Conservation (phyloP, 2,888 invertebrate species). For the Pandemis cinnamomeana region DNA sequence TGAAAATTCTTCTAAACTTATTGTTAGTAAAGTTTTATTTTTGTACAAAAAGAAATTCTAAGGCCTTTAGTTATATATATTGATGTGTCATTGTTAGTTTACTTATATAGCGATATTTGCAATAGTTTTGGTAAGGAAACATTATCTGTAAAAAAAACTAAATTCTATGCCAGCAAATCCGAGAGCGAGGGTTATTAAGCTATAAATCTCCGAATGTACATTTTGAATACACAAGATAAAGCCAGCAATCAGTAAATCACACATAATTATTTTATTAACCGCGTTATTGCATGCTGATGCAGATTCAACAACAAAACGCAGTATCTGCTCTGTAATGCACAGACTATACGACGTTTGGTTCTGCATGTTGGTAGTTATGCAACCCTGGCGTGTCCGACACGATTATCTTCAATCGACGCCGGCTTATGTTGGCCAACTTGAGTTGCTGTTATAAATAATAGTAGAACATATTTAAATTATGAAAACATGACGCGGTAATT, state of each 20-base stretch:
- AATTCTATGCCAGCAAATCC: neutral
- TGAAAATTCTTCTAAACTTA: too few species aligned
- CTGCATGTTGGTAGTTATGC: slow-evolving; percentile 28
- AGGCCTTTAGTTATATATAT: too few species aligned
- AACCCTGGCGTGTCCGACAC: slow-evolving; percentile 38
- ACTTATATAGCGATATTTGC: too few species aligned
- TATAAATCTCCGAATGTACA: neutral
- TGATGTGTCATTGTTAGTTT: too few species aligned
- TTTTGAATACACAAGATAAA: slow-evolving; percentile 9
- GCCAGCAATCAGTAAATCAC: slow-evolving; percentile 30
- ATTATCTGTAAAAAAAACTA: neutral
- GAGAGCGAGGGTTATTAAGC: neutral
- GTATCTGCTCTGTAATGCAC: slow-evolving; percentile 1
- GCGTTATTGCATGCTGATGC: slow-evolving; percentile 30
- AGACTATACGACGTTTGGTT: slow-evolving; percentile 23
- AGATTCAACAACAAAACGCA: slow-evolving; percentile 6
- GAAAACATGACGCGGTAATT: slow-evolving; percentile 38
- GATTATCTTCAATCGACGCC: slow-evolving; percentile 41
- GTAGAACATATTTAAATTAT: slow-evolving; percentile 39
- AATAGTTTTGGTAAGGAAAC: too few species aligned
- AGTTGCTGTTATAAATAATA: slow-evolving; percentile 25
- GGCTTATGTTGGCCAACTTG: slow-evolving; percentile 40
- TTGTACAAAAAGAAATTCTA: too few species aligned
- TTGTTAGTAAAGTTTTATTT: too few species aligned
- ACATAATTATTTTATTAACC: slow-evolving; percentile 35